A percentile compares a stretch with the other conserved stretches of the same genome.
These are phyloP conservation scores for Lithobates pipiens DNA, from an alignment of 2,797 vertebrate genomes.

Conservation along the genomic window DNA sequence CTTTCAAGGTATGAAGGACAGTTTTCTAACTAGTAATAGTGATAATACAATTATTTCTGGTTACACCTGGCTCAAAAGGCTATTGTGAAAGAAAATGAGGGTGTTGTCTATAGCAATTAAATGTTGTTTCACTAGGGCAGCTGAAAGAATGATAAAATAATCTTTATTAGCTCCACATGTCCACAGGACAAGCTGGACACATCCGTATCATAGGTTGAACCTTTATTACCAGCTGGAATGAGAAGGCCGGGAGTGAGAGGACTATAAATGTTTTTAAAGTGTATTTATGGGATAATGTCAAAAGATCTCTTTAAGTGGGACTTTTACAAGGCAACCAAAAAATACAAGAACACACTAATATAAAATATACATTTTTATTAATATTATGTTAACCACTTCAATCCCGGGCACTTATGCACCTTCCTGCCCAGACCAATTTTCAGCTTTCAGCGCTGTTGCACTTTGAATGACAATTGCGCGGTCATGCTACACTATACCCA, in stretches of 20 bases:
- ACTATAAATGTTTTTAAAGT: not conserved
- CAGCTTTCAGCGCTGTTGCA: too few species aligned
- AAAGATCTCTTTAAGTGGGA: too few species aligned
- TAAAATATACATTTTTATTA: too few species aligned
- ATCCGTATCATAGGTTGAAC: not conserved
- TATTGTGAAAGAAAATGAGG: not conserved
- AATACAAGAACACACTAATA: too few species aligned
- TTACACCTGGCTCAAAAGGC: not conserved
- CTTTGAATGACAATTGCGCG: too few species aligned
- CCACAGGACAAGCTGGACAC: not conserved
- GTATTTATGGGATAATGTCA: not conserved
- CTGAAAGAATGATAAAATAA: too few species aligned
- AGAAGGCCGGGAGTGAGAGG: too few species aligned
- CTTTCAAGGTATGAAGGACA: slow-evolving; percentile 72
- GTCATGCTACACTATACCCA: too few species aligned
- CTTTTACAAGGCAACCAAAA: too few species aligned
- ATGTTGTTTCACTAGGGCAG: not conserved
- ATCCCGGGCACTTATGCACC: too few species aligned
- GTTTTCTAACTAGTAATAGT: not conserved
- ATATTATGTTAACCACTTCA: too few species aligned
- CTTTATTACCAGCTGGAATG: not conserved
- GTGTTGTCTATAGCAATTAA: not conserved
- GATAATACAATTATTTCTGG: not conserved
- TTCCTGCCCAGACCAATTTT: too few species aligned
- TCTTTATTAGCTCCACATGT: not conserved